Evolutionary conservation across 92 coral and sea anemone genomes (phyloP).

Genomic region (Muricea muricata): DNA sequence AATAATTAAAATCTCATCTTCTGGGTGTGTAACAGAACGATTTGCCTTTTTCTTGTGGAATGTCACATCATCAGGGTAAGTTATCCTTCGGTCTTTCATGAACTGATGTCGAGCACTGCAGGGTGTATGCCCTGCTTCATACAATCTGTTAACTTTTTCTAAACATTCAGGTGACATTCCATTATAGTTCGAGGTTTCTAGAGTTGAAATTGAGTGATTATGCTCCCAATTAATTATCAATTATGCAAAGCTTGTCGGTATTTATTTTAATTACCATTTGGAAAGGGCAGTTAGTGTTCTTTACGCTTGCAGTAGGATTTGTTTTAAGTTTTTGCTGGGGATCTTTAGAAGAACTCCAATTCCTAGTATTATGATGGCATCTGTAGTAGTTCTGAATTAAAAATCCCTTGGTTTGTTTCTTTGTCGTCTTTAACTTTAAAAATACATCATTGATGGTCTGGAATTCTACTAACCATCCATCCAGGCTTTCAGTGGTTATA

Average conservation of each 20-base stretch:
- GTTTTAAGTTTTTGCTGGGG: constrained; percentile 47
- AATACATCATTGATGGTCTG: constrained; percentile 48
- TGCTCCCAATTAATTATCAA: constrained; percentile 45
- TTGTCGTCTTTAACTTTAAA: constrained; percentile 59
- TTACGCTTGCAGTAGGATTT: constrained; percentile 30
- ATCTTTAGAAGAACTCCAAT: constrained; percentile 58
- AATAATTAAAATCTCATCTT: constrained; percentile 65
- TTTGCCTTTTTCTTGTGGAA: constrained; percentile 69
- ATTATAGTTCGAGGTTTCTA: constrained; percentile 36
- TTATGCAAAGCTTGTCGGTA: constrained; percentile 14
- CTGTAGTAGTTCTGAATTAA: constrained; percentile 49
- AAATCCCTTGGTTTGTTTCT: constrained; percentile 50
- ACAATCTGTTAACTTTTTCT: constrained; percentile 54
- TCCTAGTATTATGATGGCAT: constrained; percentile 47
- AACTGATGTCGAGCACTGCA: constrained; percentile 71
- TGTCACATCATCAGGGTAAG: constrained; percentile 54
- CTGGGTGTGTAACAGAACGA: constrained; percentile 67
- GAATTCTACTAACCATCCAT: constrained; percentile 24
- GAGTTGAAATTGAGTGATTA: constrained; percentile 32
- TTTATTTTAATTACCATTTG: constrained; percentile 22
- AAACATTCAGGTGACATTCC: constrained; percentile 21
- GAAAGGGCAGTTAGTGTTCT: constrained; percentile 36
- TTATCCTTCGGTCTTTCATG: constrained; percentile 54
- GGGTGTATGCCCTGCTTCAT: constrained; percentile 74
- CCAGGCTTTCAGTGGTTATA: neutral